Percentiles rank a stretch among this genome's conserved stretches.
These are phyloP conservation scores for Etia nguti DNA, from an alignment of 2,113 vertebrate species.

Conservation along the genomic window DNA sequence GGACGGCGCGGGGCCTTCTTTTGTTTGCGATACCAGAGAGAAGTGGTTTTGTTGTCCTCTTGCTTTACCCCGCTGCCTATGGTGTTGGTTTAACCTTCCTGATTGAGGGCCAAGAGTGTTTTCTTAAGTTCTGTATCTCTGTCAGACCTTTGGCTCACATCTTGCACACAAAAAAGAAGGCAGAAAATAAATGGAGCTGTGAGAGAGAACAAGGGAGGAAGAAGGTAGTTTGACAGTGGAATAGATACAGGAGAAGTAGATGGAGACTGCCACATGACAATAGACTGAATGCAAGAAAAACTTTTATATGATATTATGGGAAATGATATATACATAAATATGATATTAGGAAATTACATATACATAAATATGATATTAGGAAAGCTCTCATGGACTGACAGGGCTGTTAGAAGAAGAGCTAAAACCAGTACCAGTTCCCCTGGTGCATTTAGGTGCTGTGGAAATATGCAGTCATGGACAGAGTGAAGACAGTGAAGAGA, in stretches of 20 bases:
- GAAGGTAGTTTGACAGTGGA: neutral
- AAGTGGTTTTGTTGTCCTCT: constrained; percentile 17
- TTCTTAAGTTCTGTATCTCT: constrained; percentile 50
- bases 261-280: neutral
- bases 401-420: neutral
- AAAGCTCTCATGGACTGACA: constrained; percentile 32
- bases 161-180: neutral
- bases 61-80: neutral
- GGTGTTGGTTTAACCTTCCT: constrained; percentile 48
- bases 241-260: neutral
- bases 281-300: neutral
- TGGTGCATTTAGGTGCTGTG: neutral
- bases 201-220: neutral
- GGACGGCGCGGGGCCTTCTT: neutral
- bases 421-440: constrained; percentile 17
- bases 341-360: neutral
- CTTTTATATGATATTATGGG: constrained; percentile 5
- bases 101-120: constrained; percentile 30
- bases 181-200: neutral
- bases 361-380: constrained; percentile 1
- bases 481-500: neutral
- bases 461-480: neutral
- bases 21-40: neutral
- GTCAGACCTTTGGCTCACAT: constrained; percentile 47
- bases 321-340: neutral